Evolutionary conservation across 2,113 vertebrate species (phyloP).

Genomic region (Lepisosteus osseus): DNA sequence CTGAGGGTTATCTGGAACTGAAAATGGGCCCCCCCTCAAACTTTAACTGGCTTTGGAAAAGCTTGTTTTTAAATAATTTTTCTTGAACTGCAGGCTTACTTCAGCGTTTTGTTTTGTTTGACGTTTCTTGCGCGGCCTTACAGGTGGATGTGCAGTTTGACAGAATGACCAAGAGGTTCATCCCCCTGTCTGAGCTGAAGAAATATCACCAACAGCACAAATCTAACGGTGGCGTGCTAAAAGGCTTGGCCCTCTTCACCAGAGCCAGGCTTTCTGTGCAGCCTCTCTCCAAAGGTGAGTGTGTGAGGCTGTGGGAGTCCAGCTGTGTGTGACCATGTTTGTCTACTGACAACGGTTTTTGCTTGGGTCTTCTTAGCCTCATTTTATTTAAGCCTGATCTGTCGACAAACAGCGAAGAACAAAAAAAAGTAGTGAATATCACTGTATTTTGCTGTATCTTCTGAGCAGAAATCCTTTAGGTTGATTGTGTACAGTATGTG

Average conservation of each 20-base stretch:
- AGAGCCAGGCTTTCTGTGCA: constrained; percentile 85
- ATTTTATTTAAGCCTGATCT: not conserved
- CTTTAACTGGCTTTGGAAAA: too few relatives aligned
- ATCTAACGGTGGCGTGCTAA: constrained; percentile 70
- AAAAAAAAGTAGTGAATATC: too few relatives aligned
- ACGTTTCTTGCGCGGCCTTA: not conserved
- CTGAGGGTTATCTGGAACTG: too few relatives aligned
- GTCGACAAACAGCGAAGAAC: not conserved
- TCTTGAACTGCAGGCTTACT: not conserved
- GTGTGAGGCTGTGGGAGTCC: not conserved
- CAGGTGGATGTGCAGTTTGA: constrained; percentile 91
- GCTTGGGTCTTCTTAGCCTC: too few relatives aligned
- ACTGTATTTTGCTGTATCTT: too few relatives aligned
- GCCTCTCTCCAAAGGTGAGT: constrained; percentile 76
- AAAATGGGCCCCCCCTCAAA: too few relatives aligned
- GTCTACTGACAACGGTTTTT: too few relatives aligned
- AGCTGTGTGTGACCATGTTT: too few relatives aligned
- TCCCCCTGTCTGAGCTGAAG: constrained; percentile 86
- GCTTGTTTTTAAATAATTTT: too few relatives aligned
- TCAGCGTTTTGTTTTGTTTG: not conserved
- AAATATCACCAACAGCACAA: constrained; percentile 76
- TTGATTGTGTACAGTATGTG: not conserved
- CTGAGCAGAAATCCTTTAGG: too few relatives aligned
- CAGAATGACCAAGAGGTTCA: constrained; percentile 82
- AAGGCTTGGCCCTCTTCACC: constrained; percentile 79